These are phyloP conservation scores for Belgica antarctica DNA, from an alignment of 2,888 invertebrate species.

Conservation along the genomic window DNA sequence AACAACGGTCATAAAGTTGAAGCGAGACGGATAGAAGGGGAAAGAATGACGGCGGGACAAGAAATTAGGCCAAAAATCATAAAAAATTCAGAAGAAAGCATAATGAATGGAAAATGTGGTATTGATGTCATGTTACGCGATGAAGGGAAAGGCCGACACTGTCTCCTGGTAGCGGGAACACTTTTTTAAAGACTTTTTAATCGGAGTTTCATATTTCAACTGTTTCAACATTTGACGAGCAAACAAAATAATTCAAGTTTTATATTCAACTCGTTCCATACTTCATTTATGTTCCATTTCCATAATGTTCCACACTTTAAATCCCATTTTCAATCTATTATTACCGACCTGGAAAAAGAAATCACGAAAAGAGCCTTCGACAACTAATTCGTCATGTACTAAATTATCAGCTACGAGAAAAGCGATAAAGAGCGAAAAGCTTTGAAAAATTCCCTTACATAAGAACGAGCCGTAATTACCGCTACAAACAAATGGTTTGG, in stretches of 20 bases:
- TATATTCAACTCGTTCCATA: too few species aligned
- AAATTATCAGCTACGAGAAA: too few species aligned
- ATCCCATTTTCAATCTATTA: too few species aligned
- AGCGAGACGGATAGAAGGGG: not conserved
- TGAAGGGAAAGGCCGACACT: not conserved
- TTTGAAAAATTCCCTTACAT: constrained; percentile 8
- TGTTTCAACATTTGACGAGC: too few species aligned
- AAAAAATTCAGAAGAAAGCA: constrained; percentile 12
- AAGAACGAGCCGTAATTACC: constrained; percentile 14
- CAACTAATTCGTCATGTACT: too few species aligned
- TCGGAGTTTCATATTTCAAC: too few species aligned
- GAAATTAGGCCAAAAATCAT: constrained; percentile 32
- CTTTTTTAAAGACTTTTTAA: too few species aligned
- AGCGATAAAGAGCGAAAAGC: not conserved
- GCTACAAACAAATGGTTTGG: constrained; percentile 25
- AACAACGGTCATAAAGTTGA: not conserved
- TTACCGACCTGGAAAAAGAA: not conserved
- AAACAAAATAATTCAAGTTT: too few species aligned
- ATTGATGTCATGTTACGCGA: not conserved
- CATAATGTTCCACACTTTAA: too few species aligned
- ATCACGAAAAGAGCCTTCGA: not conserved
- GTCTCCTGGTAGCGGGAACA: too few species aligned
- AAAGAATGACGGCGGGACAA: constrained; percentile 29
- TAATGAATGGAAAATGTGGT: not conserved
- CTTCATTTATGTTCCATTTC: too few species aligned